Base-by-base conservation (phyloP, 35 echinoderm and acorn worm genomes). In the Lytechinus pictus region DNA sequence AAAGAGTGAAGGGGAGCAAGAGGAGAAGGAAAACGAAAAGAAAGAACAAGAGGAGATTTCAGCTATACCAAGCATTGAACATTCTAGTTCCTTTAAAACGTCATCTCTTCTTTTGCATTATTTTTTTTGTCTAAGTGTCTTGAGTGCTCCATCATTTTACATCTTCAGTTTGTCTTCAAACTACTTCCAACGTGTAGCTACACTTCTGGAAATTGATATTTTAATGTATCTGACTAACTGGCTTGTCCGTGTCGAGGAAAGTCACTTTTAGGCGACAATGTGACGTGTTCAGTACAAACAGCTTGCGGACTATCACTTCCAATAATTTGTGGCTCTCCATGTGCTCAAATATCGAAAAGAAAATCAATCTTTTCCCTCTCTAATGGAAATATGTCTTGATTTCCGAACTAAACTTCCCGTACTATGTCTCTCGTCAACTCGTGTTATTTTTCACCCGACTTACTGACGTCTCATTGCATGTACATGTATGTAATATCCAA, bases 371-470 rank as follows among this genome's bases (percentile, higher is more conserved):
- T 79, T 79, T 79, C 21, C 66, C 14, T 79, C 66, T 79, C 66
- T 79, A 79, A 79, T 79, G 66, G 66, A 79, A 79, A 24, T n/a
- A 79, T 79, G 66, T 79, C 66, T 79, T 79, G 66, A 79, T 79
- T 79, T 79, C 66, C 66, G 19, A 24, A 8, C 66, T 24, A 79
- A 79, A 79, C 66, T 79, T 79, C 66, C 66, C 66, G 21, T n/a
- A 24, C 56, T 58, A 9, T 44, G 33, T 44, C 33, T 44, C 33
- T 44, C 33, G 33, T 44, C 33, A 71, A 71, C 16, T 21, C 24
- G 61, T 71, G 14, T 13, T 71, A 19, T 71, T 79, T 79, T n/a
- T 1, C n/a, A 79, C 66, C 66, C 66, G 66, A 79, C 66, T 79
- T 24, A 24, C 66, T 79, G 66, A 79, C 66, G 66, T 79, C 66